phyloP scores from a whole-genome alignment of 1,140 invertebrate genomes.

The Drosophila arawakana region DNA sequence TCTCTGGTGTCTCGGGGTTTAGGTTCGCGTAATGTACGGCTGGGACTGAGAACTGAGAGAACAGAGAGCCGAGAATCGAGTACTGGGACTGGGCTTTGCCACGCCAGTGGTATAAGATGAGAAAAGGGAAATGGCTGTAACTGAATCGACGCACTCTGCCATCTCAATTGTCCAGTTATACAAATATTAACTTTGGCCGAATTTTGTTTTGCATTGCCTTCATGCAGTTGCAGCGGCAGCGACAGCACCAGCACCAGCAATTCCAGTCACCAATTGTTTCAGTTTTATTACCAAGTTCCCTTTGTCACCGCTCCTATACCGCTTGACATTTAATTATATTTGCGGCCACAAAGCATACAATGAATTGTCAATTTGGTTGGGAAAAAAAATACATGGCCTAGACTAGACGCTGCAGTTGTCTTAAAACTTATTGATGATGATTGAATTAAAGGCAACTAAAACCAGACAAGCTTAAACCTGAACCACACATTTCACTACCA shows the following conservation, averaged over 20 bases:
- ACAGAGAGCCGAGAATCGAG: not conserved
- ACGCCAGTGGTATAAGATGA: not conserved
- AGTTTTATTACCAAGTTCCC: constrained; percentile 7
- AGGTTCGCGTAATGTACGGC: constrained; percentile 65
- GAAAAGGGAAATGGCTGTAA: not conserved
- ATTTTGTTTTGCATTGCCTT: constrained; percentile 41
- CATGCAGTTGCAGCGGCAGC: constrained; percentile 27
- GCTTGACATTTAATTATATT: constrained; percentile 35
- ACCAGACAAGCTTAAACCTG: constrained; percentile 9
- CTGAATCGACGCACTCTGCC: constrained; percentile 21
- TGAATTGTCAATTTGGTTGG: constrained; percentile 64
- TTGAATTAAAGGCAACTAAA: constrained; percentile 56
- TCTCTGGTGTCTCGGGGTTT: constrained; percentile 34
- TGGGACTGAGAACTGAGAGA: constrained; percentile 35
- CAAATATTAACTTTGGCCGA: constrained; percentile 77
- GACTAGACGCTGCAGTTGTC: constrained; percentile 9
- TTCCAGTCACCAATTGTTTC: constrained; percentile 56
- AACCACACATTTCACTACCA: constrained; percentile 15
- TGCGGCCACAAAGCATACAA: constrained; percentile 47
- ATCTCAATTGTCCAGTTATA: constrained; percentile 73
- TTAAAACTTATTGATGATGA: constrained; percentile 43
- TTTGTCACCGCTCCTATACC: not conserved
- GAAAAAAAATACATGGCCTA: not conserved
- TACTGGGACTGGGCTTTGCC: constrained; percentile 6
- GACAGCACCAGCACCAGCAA: constrained; percentile 49